phyloP scores from a whole-genome alignment of 2,888 invertebrate genomes.

The Patella ulyssiponensis region DNA sequence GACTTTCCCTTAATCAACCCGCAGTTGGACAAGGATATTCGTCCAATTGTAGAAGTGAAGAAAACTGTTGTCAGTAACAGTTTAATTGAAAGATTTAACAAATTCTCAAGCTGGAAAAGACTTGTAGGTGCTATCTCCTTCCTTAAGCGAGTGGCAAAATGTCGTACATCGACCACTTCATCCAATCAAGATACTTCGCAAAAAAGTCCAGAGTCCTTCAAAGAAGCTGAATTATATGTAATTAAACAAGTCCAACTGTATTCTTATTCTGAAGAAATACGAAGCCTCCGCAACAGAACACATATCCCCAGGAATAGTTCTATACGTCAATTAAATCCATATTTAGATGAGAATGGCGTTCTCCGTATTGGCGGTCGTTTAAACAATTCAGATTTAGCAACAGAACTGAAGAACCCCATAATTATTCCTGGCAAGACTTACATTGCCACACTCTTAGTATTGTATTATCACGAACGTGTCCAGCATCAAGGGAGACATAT shows the following conservation, averaged over 20 bases:
- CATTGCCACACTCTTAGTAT: conserved; percentile 29
- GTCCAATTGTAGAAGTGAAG: not conserved
- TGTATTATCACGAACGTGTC: conserved; percentile 33
- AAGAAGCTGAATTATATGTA: conserved; percentile 83
- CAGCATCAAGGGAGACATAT: conserved; percentile 40
- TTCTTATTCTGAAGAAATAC: not conserved
- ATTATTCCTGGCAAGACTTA: conserved; percentile 21
- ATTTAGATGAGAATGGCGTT: conserved; percentile 12
- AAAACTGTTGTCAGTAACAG: not conserved
- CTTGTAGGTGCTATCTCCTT: not conserved
- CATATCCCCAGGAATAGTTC: conserved; percentile 5
- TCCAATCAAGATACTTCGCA: not conserved
- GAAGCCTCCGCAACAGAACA: not conserved
- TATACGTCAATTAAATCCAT: conserved; percentile 9
- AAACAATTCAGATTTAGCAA: not conserved
- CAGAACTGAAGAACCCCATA: not conserved
- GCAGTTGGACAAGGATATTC: not conserved
- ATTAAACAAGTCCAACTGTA: not conserved
- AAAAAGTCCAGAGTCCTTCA: not conserved
- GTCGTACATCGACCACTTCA: not conserved
- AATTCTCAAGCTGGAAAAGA: conserved; percentile 8
- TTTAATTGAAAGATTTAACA: not conserved
- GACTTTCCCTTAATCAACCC: not conserved
- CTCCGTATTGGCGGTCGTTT: conserved; percentile 23
- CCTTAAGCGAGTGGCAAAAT: not conserved